Percentiles rank a stretch among this genome's conserved stretches.
Conservation (phyloP, 1,140 invertebrate species). For the Euglossa dilemma region DNA sequence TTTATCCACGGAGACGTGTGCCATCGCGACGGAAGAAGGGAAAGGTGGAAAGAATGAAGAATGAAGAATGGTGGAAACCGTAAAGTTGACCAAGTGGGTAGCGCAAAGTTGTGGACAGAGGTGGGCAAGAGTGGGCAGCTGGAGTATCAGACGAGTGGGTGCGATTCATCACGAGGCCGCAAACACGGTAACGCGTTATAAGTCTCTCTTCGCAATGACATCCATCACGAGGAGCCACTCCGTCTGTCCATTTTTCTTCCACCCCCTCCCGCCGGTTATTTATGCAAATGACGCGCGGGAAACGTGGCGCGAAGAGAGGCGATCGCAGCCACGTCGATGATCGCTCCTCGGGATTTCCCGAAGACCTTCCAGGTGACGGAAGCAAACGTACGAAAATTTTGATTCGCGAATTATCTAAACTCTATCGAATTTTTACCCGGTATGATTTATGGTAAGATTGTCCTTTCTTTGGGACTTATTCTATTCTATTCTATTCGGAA, state of each 20-base stretch:
- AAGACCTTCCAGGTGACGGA: too few species aligned
- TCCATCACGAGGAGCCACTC: constrained; percentile 53
- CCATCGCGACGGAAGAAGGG: constrained; percentile 18
- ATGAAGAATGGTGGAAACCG: constrained; percentile 13
- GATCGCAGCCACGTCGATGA: constrained; percentile 17
- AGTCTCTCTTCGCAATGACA: constrained; percentile 55
- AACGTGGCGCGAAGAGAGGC: constrained; percentile 5
- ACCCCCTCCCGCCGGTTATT: background rate
- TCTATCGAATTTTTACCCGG: too few species aligned
- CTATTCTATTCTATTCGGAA: too few species aligned
- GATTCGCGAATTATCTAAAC: too few species aligned
- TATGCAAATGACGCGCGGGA: constrained; percentile 16
- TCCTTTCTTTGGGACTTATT: too few species aligned
- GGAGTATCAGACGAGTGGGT: constrained; percentile 54
- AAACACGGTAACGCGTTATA: constrained; percentile 53
- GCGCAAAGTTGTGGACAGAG: constrained; percentile 54
- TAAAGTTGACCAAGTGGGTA: constrained; percentile 63
- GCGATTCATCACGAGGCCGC: constrained; percentile 62
- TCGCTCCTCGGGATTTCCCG: constrained; percentile 1
- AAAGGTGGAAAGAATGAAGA: too few species aligned
- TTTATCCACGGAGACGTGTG: background rate
- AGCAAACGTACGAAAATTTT: too few species aligned
- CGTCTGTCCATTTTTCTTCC: constrained; percentile 45
- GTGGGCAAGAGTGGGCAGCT: constrained; percentile 59
- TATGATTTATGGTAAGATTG: too few species aligned